Base-by-base conservation (phyloP, 1,140 invertebrate species). In the Atta texana region DNA sequence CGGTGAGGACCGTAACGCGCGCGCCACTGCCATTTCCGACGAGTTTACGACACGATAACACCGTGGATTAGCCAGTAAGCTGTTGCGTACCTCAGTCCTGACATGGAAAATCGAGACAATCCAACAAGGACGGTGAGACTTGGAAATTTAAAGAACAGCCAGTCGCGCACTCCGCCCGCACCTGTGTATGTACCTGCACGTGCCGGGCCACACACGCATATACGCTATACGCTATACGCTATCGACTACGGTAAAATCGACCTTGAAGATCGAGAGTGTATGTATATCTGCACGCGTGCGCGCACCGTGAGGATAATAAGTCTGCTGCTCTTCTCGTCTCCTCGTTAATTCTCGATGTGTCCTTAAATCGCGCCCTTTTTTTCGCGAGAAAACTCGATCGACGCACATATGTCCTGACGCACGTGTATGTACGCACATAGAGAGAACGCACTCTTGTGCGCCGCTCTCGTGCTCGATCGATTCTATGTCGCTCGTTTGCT, bases 81-180 rank as follows among this genome's bases (percentile, higher is more conserved):
- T 10, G 57, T 21, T 59, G 89, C 88, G 39, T 24, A 55, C 1
- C 53, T n/a, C 53, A 1, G 49, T 12, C 34, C 18, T 21, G 66
- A 34, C 55, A 57, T 59, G 68, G 89, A 90, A 90, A 90, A 90
- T 90, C 87, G 89, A 90, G 89, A 90, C 86, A 90, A 44, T 87
- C 89, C 86, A 72, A 69, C 89, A 90, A 90, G 89, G 88, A 87
- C 34, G 68, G 44, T 71, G 55, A 44, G 44, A 55, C 72, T 90
- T 87, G 78, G 78, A 90, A 89, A 89, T 89, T 87, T 80, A 77
- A 89, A 90, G 66, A 89, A 77, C 72, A 69, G 44, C 55, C 7
- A 10, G 10, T 82, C 49, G 44, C 66, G 28, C 28, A 31, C 28
- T 31, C 28, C 28, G 71, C 68, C 24, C 49, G 44, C 66, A 78